phyloP scores from a whole-genome alignment of 2,888 invertebrate genomes.

The Oscheius onirici region DNA sequence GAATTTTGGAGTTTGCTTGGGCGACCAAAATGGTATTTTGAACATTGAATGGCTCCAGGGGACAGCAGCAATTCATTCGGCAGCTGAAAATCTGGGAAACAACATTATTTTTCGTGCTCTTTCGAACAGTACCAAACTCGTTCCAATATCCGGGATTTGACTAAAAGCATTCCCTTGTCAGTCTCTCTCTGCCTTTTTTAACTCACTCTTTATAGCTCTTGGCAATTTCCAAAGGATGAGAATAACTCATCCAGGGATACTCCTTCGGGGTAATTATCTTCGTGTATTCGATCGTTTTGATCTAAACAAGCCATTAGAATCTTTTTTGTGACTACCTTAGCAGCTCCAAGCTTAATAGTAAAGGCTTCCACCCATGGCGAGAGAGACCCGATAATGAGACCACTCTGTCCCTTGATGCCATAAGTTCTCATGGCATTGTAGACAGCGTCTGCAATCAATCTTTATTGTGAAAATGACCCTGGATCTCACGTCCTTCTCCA shows the following conservation, averaged over 20 bases:
- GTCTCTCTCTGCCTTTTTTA: not conserved
- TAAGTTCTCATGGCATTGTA: not conserved
- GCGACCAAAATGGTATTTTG: too few species aligned
- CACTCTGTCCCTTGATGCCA: not conserved
- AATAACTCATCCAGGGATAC: not conserved
- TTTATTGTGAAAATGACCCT: not conserved
- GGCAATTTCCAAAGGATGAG: slow-evolving; percentile 1
- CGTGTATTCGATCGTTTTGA: slow-evolving; percentile 7
- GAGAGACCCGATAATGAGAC: not conserved
- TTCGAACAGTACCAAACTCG: too few species aligned
- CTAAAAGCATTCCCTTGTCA: too few species aligned
- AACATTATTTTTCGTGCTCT: too few species aligned
- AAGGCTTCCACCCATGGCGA: slow-evolving; percentile 1
- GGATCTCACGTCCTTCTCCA: not conserved
- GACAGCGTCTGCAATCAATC: not conserved
- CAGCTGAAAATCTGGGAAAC: too few species aligned
- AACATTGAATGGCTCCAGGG: too few species aligned
- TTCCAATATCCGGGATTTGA: too few species aligned
- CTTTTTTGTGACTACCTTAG: not conserved
- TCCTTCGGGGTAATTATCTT: not conserved
- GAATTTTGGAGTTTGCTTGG: too few species aligned
- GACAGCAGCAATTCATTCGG: too few species aligned
- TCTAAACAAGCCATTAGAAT: not conserved
- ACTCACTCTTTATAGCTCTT: not conserved
- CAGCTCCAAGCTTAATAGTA: not conserved